Evolutionary conservation across 2,888 invertebrate genomes (phyloP).

Genomic region (Lucinisca nassula): DNA sequence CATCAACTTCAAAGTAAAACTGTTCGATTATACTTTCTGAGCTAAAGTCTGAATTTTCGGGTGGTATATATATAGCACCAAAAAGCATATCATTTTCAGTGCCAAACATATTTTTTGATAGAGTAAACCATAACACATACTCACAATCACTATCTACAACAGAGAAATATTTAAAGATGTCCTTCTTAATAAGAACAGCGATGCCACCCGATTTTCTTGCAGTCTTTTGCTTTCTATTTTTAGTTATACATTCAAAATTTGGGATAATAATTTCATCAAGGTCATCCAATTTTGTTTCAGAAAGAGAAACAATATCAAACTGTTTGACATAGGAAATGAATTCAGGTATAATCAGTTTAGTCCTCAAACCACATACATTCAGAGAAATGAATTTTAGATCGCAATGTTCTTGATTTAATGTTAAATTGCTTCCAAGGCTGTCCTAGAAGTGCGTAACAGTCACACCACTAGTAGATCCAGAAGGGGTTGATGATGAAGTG

Average conservation of each 20-base stretch:
- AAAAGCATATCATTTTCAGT: too few species aligned
- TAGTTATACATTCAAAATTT: not conserved
- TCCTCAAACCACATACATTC: slow-evolving; percentile 26
- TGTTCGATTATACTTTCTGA: not conserved
- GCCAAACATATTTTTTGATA: not conserved
- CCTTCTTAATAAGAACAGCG: not conserved
- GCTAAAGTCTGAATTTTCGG: not conserved
- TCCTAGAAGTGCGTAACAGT: too few species aligned
- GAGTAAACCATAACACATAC: not conserved
- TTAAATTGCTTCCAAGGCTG: too few species aligned
- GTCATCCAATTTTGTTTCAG: slow-evolving; percentile 21
- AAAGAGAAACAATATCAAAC: slow-evolving; percentile 18
- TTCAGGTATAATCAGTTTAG: slow-evolving; percentile 7
- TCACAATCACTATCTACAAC: not conserved
- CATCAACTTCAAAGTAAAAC: not conserved
- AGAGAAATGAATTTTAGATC: not conserved
- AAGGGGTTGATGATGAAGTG: too few species aligned
- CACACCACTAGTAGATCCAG: too few species aligned
- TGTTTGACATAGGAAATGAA: not conserved
- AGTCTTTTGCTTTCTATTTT: slow-evolving; percentile 6
- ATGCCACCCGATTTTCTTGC: slow-evolving; percentile 14
- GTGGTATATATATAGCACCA: not conserved
- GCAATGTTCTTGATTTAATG: too few species aligned
- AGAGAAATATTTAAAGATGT: not conserved
- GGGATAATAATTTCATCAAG: not conserved